Conservation (phyloP, 2,113 vertebrate genomes). For the Isichthys henryi region DNA sequence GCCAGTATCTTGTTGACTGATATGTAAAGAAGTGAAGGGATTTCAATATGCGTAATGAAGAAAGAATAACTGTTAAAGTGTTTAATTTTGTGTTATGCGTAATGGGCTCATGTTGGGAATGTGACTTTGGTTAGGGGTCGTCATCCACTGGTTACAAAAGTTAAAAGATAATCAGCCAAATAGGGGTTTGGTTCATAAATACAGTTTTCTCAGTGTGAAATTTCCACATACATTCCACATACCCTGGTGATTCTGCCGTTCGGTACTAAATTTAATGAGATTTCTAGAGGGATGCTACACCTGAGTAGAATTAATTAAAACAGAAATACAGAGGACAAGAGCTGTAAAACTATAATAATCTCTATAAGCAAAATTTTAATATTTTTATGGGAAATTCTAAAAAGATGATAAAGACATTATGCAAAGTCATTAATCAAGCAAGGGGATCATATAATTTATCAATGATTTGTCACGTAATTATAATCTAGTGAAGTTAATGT, state of each 20-base stretch:
- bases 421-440: not conserved
- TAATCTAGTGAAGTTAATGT: not conserved
- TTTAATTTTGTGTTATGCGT: not conserved
- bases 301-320: not conserved
- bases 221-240: not conserved
- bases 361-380: not conserved
- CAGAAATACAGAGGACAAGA: not conserved
- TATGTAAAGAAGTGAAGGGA: not conserved
- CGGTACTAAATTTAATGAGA: not conserved
- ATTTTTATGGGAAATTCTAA: not conserved
- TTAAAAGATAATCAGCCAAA: not conserved
- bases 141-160: not conserved
- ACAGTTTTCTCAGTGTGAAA: not conserved
- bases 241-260: not conserved
- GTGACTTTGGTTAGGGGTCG: not conserved
- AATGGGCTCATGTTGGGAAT: not conserved
- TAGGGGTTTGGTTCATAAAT: not conserved
- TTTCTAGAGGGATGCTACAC: not conserved
- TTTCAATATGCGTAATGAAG: not conserved
- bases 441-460: not conserved
- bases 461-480: not conserved
- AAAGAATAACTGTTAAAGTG: not conserved
- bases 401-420: not conserved
- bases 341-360: not conserved
- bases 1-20: not conserved